Evolutionary conservation across 2,113 vertebrate species (phyloP).

Genomic region (Hypanus sabinus): DNA sequence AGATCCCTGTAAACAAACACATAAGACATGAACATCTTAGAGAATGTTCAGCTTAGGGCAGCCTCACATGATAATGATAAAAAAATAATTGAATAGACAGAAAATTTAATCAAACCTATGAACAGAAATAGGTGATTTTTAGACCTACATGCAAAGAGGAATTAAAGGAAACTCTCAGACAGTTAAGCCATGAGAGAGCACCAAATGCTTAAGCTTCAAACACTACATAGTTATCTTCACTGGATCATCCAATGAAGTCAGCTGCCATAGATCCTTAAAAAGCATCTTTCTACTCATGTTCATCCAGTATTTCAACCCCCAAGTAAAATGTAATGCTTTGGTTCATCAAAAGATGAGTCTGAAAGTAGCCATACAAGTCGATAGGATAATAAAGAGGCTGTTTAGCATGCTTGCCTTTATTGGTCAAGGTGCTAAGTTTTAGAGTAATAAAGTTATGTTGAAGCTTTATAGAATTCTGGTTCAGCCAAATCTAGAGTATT

Average conservation of each 20-base stretch:
- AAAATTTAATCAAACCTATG: background rate
- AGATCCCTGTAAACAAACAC: conserved; percentile 63
- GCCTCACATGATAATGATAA: background rate
- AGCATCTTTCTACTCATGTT: too few relatives aligned
- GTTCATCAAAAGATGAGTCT: background rate
- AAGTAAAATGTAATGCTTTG: background rate
- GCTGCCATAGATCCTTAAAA: background rate
- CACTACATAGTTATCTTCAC: background rate
- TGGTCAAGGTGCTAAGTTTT: too few relatives aligned
- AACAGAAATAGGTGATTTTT: background rate
- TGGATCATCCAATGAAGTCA: background rate
- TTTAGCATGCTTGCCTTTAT: too few relatives aligned
- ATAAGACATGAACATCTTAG: background rate
- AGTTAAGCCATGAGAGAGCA: background rate
- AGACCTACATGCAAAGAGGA: background rate
- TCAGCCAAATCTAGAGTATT: too few relatives aligned
- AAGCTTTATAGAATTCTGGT: too few relatives aligned
- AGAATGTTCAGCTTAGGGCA: background rate
- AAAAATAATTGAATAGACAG: background rate
- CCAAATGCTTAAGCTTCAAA: background rate
- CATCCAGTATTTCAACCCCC: background rate
- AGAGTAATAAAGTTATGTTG: too few relatives aligned
- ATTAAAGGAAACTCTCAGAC: background rate
- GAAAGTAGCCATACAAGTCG: too few relatives aligned
- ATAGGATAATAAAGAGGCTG: too few relatives aligned